Evolutionary conservation across 2,797 vertebrate genomes (phyloP).

Genomic region (Gobio occitaniae): DNA sequence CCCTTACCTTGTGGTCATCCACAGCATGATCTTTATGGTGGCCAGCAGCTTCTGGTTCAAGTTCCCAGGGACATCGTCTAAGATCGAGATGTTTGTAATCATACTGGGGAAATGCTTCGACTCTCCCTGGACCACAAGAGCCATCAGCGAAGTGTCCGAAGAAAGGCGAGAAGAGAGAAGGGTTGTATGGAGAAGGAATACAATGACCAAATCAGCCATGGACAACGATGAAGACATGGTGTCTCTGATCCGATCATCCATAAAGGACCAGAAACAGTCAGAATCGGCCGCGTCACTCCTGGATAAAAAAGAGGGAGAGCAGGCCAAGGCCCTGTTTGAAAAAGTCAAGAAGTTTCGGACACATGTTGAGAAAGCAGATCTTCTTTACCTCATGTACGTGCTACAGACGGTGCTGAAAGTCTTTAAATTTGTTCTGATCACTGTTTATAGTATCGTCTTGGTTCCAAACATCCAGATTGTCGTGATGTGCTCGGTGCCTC

Average conservation of each 20-base stretch:
- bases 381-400: slow-evolving; percentile 90
- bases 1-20: slow-evolving; percentile 90
- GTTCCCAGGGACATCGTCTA: slow-evolving; percentile 91
- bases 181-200: slow-evolving; percentile 73
- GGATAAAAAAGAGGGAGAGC: slow-evolving; percentile 92
- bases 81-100: slow-evolving; percentile 90
- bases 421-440: slow-evolving; percentile 85
- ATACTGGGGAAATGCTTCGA: slow-evolving; percentile 91
- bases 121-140: slow-evolving; percentile 92
- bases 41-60: slow-evolving; percentile 95
- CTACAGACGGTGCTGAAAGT: slow-evolving; percentile 87
- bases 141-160: slow-evolving; percentile 89
- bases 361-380: slow-evolving; percentile 88
- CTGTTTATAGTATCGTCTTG: slow-evolving; percentile 82
- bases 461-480: slow-evolving; percentile 85
- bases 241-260: slow-evolving; percentile 69
- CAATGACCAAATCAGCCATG: slow-evolving; percentile 62
- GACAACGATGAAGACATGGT: slow-evolving; percentile 66
- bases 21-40: slow-evolving; percentile 91
- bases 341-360: slow-evolving; percentile 91
- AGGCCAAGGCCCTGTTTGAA: slow-evolving; percentile 93
- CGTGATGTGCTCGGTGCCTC: slow-evolving; percentile 84
- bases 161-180: slow-evolving; percentile 82
- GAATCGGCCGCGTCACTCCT: slow-evolving; percentile 79
- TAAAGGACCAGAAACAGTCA: slow-evolving; percentile 77